Conservation (phyloP, 2,888 invertebrate genomes). For the Andrena chrysosceles region DNA sequence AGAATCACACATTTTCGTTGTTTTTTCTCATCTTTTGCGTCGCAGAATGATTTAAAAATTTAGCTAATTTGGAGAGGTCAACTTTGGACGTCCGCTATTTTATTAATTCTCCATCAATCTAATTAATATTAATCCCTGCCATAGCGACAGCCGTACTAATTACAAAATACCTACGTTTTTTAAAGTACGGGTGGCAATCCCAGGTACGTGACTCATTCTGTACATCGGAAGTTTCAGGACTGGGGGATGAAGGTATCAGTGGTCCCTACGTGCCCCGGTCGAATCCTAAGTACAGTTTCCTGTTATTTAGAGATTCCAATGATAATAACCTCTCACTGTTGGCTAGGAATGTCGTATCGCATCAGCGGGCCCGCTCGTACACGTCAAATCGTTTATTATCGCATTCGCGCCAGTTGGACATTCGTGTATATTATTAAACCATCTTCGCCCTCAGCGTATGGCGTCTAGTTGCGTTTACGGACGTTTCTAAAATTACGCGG, state of each 20-base stretch:
- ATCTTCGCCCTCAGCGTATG: constrained; percentile 68
- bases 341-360: constrained; percentile 51
- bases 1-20: no score
- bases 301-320: constrained; percentile 21
- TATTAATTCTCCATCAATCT: no score
- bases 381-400: constrained; percentile 78
- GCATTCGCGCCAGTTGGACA: constrained; percentile 76
- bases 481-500: constrained; percentile 74
- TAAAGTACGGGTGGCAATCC: no score
- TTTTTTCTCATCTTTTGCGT: no score
- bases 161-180: no score
- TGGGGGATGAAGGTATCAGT: neutral
- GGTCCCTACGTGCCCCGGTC: neutral
- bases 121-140: no score
- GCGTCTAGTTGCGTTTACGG: constrained; percentile 68
- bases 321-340: constrained; percentile 63
- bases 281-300: constrained; percentile 24
- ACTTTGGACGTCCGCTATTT: no score
- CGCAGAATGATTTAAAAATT: no score
- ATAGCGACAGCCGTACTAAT: no score
- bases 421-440: constrained; percentile 80
- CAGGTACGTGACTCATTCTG: neutral
- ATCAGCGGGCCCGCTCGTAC: constrained; percentile 62
- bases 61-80: no score
- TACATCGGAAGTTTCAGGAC: neutral